phyloP scores from a whole-genome alignment of 1,140 invertebrate species.

The Drosophila lowei region DNA sequence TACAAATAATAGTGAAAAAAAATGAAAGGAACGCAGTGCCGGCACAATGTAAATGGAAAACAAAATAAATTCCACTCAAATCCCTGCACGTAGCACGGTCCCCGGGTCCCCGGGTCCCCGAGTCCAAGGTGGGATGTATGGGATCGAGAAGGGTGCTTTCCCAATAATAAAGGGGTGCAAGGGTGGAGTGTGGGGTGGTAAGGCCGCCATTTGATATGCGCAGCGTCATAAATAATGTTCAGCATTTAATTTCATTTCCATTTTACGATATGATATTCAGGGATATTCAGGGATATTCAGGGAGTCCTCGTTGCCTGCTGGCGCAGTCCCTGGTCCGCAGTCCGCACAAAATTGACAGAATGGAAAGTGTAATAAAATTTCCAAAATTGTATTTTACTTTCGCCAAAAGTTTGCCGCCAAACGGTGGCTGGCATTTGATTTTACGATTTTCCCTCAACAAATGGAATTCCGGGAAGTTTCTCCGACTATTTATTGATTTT shows the following conservation, averaged over 20 bases:
- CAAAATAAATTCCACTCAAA: constrained; percentile 70
- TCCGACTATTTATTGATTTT: constrained; percentile 32
- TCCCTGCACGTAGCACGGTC: constrained; percentile 41
- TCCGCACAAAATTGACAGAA: constrained; percentile 58
- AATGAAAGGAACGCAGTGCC: constrained; percentile 28
- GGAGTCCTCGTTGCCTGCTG: constrained; percentile 20
- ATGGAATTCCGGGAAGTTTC: constrained; percentile 19
- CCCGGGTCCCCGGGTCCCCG: constrained; percentile 1
- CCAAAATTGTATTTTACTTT: constrained; percentile 75
- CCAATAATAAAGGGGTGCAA: constrained; percentile 51
- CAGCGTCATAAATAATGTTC: constrained; percentile 81
- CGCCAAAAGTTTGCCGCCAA: constrained; percentile 40
- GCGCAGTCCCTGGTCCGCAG: constrained; percentile 25
- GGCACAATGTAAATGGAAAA: constrained; percentile 70
- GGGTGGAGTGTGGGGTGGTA: not conserved
- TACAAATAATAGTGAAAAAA: constrained; percentile 73
- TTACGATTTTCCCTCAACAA: constrained; percentile 63
- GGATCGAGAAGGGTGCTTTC: constrained; percentile 22
- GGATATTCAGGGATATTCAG: constrained; percentile 50
- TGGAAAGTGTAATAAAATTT: constrained; percentile 81
- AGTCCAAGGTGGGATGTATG: constrained; percentile 24
- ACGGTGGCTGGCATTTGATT: constrained; percentile 58
- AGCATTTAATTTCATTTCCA: constrained; percentile 81
- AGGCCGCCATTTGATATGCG: constrained; percentile 72
- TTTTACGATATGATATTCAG: constrained; percentile 67